Base-by-base conservation (phyloP, 2,888 invertebrate species). In the Notodonta dromedarius region DNA sequence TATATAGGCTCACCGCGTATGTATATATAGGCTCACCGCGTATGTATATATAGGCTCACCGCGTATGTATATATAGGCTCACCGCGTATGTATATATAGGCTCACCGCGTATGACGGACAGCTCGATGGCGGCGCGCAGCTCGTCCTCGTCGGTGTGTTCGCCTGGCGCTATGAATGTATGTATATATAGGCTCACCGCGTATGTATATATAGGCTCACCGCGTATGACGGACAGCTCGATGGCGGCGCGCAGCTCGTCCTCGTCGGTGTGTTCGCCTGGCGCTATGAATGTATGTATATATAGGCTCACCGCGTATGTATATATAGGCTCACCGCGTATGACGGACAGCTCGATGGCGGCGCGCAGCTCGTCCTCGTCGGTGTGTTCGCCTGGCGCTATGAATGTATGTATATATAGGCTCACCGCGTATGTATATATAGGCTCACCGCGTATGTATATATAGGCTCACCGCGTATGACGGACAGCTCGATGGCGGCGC, bases 261-360 rank as follows among this genome's bases (percentile, higher is more conserved):
- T 87, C 89, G 46, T 87, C 89, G 0, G 73, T 61, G 2, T 24
- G 24, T 24, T 2, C 1, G 24, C 24, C 24, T 24, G 24, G 24
- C 24, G 24, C 1, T 24, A 24, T 24, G 1, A 2, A 24, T 24
- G 1, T 1, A 24, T 24, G 24, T 24, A 24, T n/a, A n/a, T n/a
- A n/a, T n/a, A n/a, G n/a, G n/a, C n/a, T n/a, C n/a, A n/a, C n/a
- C n/a, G n/a, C n/a, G n/a, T n/a, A n/a, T n/a, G n/a, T n/a, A n/a
- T n/a, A n/a, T n/a, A 24, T 24, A 24, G 24, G 2, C 24, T 24
- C 24, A 89, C 90, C 90, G 60, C 91, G 62, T 7, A 90, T 86
- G 52, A 89, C 87, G 14, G 90, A 88, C 6, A 90, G 75, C 63
- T 91, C 90, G n/a, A 90, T 83, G 73, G 90, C 91, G 3, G 87